Percentiles rank a stretch among this genome's conserved stretches.
These are phyloP conservation scores for Galemys pyrenaicus DNA, from an alignment of 2,113 vertebrate species.

Conservation along the genomic window DNA sequence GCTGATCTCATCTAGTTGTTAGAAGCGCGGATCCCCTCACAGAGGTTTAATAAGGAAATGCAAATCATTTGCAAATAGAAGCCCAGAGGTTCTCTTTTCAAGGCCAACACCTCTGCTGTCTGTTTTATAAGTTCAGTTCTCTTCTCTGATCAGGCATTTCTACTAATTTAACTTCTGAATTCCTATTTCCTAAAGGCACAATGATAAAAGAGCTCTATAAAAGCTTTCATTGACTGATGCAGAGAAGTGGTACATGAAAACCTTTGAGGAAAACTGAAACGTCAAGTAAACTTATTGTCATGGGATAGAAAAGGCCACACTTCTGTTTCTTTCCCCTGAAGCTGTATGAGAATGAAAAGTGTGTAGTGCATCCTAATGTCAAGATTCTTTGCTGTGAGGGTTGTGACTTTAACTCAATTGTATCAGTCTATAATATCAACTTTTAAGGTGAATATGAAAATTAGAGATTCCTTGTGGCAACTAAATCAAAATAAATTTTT, in stretches of 20 bases:
- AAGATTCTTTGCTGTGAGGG: constrained; percentile 61
- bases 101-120: constrained; percentile 49
- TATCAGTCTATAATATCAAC: constrained; percentile 76
- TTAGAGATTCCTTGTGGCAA: constrained; percentile 67
- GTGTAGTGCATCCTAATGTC: constrained; percentile 64
- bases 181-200: constrained; percentile 45
- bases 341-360: not conserved
- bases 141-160: not conserved
- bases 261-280: constrained; percentile 29
- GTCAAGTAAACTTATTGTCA: not conserved
- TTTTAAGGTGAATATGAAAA: constrained; percentile 81
- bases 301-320: constrained; percentile 7
- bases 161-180: constrained; percentile 60
- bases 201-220: constrained; percentile 38
- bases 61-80: constrained; percentile 13
- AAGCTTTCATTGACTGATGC: constrained; percentile 54
- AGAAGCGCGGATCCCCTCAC: not conserved
- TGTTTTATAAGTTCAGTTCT: not conserved
- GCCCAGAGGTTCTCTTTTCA: constrained; percentile 42
- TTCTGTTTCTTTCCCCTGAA: not conserved
- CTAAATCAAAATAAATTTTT: not conserved
- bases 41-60: constrained; percentile 40
- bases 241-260: not conserved
- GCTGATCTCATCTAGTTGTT: not conserved
- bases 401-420: constrained; percentile 77